phyloP scores from a whole-genome alignment of 2,113 vertebrate species.

The Phalacrocorax pelagicus region DNA sequence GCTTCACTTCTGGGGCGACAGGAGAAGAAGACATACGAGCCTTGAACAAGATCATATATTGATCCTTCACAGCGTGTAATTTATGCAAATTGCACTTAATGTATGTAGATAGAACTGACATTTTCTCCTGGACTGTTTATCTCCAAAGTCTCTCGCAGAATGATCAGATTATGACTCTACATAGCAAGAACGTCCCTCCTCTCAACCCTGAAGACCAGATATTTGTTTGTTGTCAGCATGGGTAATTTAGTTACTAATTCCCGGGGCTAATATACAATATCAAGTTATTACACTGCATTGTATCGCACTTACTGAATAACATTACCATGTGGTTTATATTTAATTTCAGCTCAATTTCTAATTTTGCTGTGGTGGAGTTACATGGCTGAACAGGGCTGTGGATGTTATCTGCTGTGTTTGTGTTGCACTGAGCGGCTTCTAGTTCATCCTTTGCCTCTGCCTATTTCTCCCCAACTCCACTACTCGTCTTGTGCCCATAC shows the following conservation, averaged over 20 bases:
- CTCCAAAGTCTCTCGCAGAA: neutral
- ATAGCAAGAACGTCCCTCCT: neutral
- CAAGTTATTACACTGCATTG: neutral
- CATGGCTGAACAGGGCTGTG: neutral
- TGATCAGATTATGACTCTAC: neutral
- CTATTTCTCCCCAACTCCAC: neutral
- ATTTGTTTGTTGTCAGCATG: neutral
- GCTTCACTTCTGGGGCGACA: neutral
- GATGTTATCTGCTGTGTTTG: neutral
- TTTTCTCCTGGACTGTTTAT: constrained; percentile 11
- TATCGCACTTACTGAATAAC: neutral
- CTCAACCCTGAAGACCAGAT: neutral
- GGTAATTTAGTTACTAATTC: constrained; percentile 1
- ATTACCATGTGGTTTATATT: neutral
- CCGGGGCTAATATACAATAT: neutral
- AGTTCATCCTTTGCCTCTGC: neutral
- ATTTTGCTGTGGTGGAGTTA: neutral
- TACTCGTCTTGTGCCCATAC: neutral
- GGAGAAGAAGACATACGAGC: neutral
- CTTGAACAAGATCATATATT: neutral
- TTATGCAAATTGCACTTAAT: constrained; percentile 41
- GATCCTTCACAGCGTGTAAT: neutral
- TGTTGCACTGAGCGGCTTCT: neutral
- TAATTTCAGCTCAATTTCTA: neutral
- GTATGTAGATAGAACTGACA: constrained; percentile 15